phyloP scores from a whole-genome alignment of 2,888 invertebrate genomes.

The Drosophila austrosaltans region DNA sequence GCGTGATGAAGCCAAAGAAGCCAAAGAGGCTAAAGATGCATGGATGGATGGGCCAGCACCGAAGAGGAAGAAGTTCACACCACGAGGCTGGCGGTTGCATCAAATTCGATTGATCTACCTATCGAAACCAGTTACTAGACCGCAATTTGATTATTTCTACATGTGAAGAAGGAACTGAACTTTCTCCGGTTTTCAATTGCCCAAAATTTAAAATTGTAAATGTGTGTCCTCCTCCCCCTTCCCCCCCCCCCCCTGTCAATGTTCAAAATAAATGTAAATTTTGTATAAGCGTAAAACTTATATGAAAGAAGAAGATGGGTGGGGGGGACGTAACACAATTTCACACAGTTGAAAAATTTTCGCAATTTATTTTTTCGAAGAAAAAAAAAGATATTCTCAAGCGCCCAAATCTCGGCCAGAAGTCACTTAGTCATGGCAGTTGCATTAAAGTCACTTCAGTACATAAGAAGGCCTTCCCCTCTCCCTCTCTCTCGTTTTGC shows the following conservation, averaged over 20 bases:
- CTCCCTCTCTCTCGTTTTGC: constrained; percentile 15
- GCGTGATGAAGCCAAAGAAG: not conserved
- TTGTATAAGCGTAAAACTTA: constrained; percentile 48
- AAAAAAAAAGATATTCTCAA: constrained; percentile 41
- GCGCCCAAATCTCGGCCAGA: constrained; percentile 47
- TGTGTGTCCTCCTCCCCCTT: not conserved
- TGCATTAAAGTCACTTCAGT: constrained; percentile 38
- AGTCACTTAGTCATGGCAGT: constrained; percentile 68
- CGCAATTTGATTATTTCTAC: constrained; percentile 66
- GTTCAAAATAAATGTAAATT: too few relatives aligned
- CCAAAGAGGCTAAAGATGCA: not conserved
- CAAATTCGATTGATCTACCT: constrained; percentile 73
- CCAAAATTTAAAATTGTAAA: not conserved
- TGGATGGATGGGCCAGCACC: constrained; percentile 46
- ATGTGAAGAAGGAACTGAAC: constrained; percentile 43
- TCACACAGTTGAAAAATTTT: constrained; percentile 49
- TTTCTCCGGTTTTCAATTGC: too few relatives aligned
- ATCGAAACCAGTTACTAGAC: constrained; percentile 67
- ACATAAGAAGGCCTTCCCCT: constrained; percentile 35
- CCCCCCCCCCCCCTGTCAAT: not conserved
- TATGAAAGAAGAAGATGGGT: too few relatives aligned
- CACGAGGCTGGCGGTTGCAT: constrained; percentile 76
- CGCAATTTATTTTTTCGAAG: constrained; percentile 41
- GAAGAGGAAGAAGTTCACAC: constrained; percentile 71
- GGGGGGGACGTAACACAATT: constrained; percentile 33